Conservation (phyloP, 2,888 invertebrate species). For the Drosophila buzzatii region DNA sequence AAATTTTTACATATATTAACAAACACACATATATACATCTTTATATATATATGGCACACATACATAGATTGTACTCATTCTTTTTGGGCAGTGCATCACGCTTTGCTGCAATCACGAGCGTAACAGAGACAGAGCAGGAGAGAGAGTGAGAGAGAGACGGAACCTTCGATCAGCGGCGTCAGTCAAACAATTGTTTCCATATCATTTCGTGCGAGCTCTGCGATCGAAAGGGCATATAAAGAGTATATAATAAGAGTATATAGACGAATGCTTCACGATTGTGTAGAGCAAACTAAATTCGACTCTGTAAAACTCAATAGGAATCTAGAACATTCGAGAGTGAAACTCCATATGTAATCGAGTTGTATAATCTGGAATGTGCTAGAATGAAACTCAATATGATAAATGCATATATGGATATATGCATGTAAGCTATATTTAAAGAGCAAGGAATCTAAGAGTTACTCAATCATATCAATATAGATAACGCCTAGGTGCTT, state of each 20-base stretch:
- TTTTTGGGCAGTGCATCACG: constrained; percentile 50
- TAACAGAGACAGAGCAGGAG: background rate
- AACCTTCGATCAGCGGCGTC: constrained; percentile 38
- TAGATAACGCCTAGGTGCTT: too few relatives aligned
- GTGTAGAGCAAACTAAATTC: background rate
- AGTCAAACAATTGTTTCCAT: constrained; percentile 35
- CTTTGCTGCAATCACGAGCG: constrained; percentile 7
- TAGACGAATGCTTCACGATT: background rate
- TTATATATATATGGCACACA: background rate
- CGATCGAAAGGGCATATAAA: background rate
- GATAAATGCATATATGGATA: too few relatives aligned
- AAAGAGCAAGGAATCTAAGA: too few relatives aligned
- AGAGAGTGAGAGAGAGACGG: too few relatives aligned
- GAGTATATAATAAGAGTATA: background rate
- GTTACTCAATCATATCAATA: too few relatives aligned
- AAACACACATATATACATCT: background rate
- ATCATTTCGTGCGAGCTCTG: constrained; percentile 12
- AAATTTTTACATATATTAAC: constrained; percentile 38
- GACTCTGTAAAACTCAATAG: background rate
- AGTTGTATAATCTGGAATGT: too few relatives aligned
- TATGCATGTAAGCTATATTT: too few relatives aligned
- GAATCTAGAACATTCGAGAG: background rate
- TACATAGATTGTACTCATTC: constrained; percentile 3
- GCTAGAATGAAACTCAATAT: too few relatives aligned
- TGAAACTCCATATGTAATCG: too few relatives aligned